Percentiles rank a stretch among this genome's conserved stretches.
Conservation (phyloP, 2,797 vertebrate genomes). For the Semotilus atromaculatus region DNA sequence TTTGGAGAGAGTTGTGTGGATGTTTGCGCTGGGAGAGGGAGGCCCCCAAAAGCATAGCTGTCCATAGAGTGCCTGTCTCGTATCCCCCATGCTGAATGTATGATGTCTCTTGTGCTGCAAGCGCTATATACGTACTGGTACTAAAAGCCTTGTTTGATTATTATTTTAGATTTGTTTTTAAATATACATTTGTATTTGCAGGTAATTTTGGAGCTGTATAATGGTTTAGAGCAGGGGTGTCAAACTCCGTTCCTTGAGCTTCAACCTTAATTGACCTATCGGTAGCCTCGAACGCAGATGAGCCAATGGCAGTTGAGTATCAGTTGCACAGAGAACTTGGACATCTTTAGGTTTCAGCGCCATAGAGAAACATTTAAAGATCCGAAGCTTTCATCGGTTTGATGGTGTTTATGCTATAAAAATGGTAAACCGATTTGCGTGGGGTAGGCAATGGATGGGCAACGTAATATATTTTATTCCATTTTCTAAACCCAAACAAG, state of each 20-base stretch:
- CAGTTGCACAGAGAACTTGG: no score
- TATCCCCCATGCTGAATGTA: conserved; percentile 70
- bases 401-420: no score
- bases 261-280: no score
- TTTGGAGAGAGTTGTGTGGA: conserved; percentile 26
- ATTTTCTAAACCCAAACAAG: no score
- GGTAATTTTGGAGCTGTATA: conserved; percentile 30
- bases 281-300: no score
- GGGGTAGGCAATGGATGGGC: no score
- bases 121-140: conserved; percentile 49
- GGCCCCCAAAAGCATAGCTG: conserved; percentile 56
- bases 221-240: background rate
- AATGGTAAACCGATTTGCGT: no score
- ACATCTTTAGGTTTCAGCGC: no score
- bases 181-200: conserved; percentile 45
- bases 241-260: background rate
- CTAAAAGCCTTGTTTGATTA: conserved; percentile 42
- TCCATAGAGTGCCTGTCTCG: conserved; percentile 61
- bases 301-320: no score
- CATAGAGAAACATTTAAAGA: no score
- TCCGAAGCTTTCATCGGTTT: no score
- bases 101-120: conserved; percentile 65
- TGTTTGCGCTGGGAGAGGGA: conserved; percentile 36
- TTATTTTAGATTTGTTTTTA: conserved; percentile 13
- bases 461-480: no score